Evolutionary conservation across 1,140 invertebrate genomes (phyloP).

Genomic region (Carposina sasakii): DNA sequence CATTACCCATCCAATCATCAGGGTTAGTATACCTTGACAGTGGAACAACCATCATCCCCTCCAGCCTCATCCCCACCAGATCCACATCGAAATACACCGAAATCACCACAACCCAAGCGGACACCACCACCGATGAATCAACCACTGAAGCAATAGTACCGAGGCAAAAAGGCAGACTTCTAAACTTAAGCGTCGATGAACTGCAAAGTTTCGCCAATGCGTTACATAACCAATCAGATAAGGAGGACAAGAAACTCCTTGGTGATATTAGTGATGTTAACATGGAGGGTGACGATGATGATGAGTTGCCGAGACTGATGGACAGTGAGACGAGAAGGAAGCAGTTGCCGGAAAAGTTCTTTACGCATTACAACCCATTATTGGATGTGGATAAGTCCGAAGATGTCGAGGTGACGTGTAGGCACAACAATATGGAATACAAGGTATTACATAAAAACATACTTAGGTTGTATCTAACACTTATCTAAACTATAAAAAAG

Average conservation of each 20-base stretch:
- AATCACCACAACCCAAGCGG: constrained; percentile 21
- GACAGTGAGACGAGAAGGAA: constrained; percentile 24
- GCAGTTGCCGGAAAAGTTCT: constrained; percentile 57
- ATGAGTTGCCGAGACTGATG: constrained; percentile 35
- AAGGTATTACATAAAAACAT: no score
- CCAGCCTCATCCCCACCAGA: constrained; percentile 18
- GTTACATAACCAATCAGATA: constrained; percentile 53
- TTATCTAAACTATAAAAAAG: no score
- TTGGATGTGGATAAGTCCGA: constrained; percentile 36
- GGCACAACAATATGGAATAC: no score
- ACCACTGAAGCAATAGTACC: constrained; percentile 17
- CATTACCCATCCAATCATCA: constrained; percentile 6
- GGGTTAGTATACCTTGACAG: constrained; percentile 8
- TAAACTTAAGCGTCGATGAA: constrained; percentile 59
- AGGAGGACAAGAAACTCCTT: constrained; percentile 32
- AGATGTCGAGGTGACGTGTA: no score
- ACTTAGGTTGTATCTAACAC: no score
- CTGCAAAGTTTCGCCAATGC: constrained; percentile 59
- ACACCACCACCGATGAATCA: constrained; percentile 24
- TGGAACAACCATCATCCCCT: constrained; percentile 17
- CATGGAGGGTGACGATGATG: constrained; percentile 57
- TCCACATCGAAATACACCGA: constrained; percentile 18
- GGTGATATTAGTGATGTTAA: constrained; percentile 58
- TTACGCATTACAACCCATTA: constrained; percentile 48
- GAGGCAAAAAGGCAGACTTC: constrained; percentile 41